phyloP scores from a whole-genome alignment of 2,888 invertebrate genomes.

The Noctuana brunneofusca region DNA sequence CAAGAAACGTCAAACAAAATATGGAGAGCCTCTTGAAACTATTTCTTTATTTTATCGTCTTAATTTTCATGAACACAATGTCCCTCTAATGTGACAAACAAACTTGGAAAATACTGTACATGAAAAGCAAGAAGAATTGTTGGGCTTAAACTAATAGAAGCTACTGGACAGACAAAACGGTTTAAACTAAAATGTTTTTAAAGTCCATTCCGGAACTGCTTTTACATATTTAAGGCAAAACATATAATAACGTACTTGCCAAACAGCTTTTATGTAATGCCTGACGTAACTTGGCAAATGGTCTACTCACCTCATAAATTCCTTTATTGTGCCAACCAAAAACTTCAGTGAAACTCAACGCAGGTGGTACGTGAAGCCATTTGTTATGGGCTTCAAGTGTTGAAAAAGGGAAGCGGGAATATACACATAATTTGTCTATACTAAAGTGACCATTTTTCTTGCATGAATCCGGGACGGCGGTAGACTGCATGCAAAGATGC shows the following conservation, averaged over 20 bases:
- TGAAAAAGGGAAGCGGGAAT: slow-evolving; percentile 42
- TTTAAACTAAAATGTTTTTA: too few relatives aligned
- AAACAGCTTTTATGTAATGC: background rate
- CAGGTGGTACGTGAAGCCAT: slow-evolving; percentile 48
- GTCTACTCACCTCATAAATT: slow-evolving; percentile 35
- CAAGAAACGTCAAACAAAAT: too few relatives aligned
- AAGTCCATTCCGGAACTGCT: background rate
- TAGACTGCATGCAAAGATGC: too few relatives aligned
- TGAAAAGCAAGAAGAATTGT: too few relatives aligned
- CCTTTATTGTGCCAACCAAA: slow-evolving; percentile 42
- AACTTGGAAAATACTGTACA: too few relatives aligned
- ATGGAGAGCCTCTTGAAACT: too few relatives aligned
- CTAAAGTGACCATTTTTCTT: slow-evolving; percentile 1
- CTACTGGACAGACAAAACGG: too few relatives aligned
- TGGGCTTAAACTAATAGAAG: too few relatives aligned
- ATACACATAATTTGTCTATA: slow-evolving; percentile 43
- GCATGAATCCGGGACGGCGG: background rate
- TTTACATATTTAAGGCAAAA: background rate
- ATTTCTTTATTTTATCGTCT: too few relatives aligned
- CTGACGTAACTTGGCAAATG: slow-evolving; percentile 1
- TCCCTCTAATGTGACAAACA: too few relatives aligned
- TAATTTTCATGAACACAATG: too few relatives aligned
- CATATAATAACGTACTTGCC: background rate
- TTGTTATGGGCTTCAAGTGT: slow-evolving; percentile 47
- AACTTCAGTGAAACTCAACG: slow-evolving; percentile 42